A percentile compares a stretch with the other conserved stretches of the same genome.
These are phyloP conservation scores for Coryphaenoides rupestris DNA, from an alignment of 2,113 vertebrate genomes.

Conservation along the genomic window DNA sequence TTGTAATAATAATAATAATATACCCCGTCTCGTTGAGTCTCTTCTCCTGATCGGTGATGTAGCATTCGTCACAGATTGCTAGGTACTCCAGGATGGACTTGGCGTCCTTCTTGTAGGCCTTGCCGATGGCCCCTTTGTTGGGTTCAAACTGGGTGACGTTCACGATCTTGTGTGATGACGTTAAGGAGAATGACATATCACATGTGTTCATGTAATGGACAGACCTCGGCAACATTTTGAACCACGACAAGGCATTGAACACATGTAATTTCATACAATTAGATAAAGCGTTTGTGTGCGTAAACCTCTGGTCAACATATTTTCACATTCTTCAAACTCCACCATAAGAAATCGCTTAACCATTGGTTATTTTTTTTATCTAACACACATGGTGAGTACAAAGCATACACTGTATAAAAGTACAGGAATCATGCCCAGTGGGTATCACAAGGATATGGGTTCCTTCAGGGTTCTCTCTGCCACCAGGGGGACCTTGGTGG, in stretches of 20 bases:
- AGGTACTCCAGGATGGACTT: slow-evolving; percentile 91
- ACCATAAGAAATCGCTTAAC: no score
- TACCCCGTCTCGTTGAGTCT: slow-evolving; percentile 85
- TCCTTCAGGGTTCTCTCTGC: slow-evolving; percentile 96
- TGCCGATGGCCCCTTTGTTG: slow-evolving; percentile 92
- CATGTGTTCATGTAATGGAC: no score
- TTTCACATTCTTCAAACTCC: no score
- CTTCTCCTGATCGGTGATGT: slow-evolving; percentile 84
- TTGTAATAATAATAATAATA: not conserved
- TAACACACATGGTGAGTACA: no score
- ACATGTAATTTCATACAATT: no score
- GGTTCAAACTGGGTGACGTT: slow-evolving; percentile 92
- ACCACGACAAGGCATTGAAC: no score
- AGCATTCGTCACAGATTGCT: slow-evolving; percentile 83
- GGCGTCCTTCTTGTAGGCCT: slow-evolving; percentile 95
- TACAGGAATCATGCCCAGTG: not conserved
- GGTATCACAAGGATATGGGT: slow-evolving; percentile 87
- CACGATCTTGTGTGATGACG: slow-evolving; percentile 77
- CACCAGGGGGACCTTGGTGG: slow-evolving; percentile 92
- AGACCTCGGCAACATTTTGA: no score
- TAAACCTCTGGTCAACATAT: no score
- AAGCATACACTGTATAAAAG: not conserved
- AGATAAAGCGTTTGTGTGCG: no score
- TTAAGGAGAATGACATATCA: slow-evolving; percentile 64
- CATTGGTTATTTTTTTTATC: no score